phyloP scores from a whole-genome alignment of 2,113 vertebrate genomes.

The Burhinus bistriatus region DNA sequence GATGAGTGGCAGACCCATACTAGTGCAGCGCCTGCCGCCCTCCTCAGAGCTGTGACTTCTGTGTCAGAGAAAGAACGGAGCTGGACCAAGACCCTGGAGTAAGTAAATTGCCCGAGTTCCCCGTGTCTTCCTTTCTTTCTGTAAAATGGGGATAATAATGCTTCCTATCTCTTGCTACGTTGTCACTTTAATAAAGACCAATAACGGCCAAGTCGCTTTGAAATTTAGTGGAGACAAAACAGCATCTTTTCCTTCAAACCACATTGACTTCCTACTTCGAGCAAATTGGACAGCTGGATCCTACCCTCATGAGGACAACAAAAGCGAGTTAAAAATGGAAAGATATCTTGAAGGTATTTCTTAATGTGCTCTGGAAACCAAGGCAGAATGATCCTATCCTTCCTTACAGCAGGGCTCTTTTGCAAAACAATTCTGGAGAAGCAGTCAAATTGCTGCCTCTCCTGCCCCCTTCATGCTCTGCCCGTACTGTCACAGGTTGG shows the following conservation, averaged over 20 bases:
- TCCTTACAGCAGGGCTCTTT: neutral
- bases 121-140: neutral
- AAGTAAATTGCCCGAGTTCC: neutral
- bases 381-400: neutral
- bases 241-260: neutral
- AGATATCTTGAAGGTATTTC: neutral
- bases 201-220: neutral
- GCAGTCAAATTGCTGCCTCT: neutral
- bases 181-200: neutral
- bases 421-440: neutral
- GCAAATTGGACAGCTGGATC: neutral
- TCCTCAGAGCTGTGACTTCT: neutral
- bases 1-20: neutral
- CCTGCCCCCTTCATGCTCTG: neutral
- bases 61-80: neutral
- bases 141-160: neutral
- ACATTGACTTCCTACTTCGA: neutral
- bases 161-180: neutral
- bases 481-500: rapidly evolving
- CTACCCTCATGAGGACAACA: neutral
- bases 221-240: neutral
- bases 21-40: neutral
- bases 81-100: neutral
- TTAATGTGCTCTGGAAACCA: neutral
- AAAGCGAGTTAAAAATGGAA: neutral